phyloP scores from a whole-genome alignment of 2,888 invertebrate species.

The Ophion ellenae region DNA sequence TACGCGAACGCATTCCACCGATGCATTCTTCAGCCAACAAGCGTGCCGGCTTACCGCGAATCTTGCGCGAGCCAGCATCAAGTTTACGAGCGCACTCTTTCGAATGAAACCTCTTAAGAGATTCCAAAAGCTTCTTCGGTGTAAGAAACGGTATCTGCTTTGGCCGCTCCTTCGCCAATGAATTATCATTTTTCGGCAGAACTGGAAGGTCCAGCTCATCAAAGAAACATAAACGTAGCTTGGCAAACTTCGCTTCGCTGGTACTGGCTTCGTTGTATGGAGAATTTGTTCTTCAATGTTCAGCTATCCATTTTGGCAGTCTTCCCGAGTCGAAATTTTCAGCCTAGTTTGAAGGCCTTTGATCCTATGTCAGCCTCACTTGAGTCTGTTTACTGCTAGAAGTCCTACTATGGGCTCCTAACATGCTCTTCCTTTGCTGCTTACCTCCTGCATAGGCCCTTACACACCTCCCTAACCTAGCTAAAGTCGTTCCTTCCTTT shows the following conservation, averaged over 20 bases:
- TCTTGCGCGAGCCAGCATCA: constrained; percentile 40
- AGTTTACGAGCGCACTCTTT: constrained; percentile 56
- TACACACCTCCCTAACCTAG: too few species aligned
- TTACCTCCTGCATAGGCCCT: too few species aligned
- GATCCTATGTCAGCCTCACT: too few species aligned
- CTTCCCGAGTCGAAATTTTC: too few species aligned
- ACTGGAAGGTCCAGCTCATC: not conserved
- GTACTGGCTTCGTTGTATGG: not conserved
- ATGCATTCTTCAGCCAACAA: constrained; percentile 52
- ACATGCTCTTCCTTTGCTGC: too few species aligned
- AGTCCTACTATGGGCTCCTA: too few species aligned
- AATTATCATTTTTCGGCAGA: not conserved
- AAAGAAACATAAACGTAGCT: not conserved
- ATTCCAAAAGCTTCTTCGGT: not conserved
- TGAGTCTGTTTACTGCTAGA: too few species aligned
- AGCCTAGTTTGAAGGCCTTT: too few species aligned
- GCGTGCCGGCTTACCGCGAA: constrained; percentile 41
- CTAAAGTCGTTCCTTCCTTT: too few species aligned
- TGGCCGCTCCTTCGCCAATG: not conserved
- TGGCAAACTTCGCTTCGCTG: not conserved
- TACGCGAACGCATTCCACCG: constrained; percentile 39
- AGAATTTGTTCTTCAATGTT: not conserved
- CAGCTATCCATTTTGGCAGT: not conserved
- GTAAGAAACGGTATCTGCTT: not conserved
- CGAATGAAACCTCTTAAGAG: constrained; percentile 22